Evolutionary conservation across 2,888 invertebrate species (phyloP).

Genomic region (Microctonus aethiopoides): DNA sequence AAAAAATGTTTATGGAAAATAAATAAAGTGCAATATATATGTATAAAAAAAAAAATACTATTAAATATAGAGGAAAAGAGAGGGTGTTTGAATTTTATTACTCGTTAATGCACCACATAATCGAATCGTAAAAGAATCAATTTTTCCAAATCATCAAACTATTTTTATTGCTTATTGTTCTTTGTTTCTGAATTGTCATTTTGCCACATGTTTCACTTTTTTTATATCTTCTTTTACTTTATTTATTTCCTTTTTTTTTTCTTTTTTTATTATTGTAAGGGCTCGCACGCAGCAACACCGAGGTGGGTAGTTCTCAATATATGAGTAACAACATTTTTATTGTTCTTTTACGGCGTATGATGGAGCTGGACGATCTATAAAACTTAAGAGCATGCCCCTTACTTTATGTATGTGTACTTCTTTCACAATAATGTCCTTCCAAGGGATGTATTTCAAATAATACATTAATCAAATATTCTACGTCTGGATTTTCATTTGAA

Average conservation of each 20-base stretch:
- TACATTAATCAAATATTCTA: background rate
- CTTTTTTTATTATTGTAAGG: slow-evolving; percentile 26
- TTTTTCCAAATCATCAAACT: slow-evolving; percentile 47
- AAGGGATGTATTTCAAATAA: slow-evolving; percentile 23
- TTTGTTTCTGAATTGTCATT: slow-evolving; percentile 16
- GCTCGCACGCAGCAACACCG: slow-evolving; percentile 55
- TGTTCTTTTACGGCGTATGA: slow-evolving; percentile 65
- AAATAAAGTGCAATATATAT: background rate
- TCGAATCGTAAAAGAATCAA: slow-evolving; percentile 65
- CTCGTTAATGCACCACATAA: slow-evolving; percentile 2
- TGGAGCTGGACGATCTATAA: slow-evolving; percentile 66
- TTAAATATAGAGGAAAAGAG: no score
- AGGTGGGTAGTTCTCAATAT: slow-evolving; percentile 51
- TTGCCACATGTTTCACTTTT: slow-evolving; percentile 18
- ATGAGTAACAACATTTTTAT: slow-evolving; percentile 64
- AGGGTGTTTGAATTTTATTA: slow-evolving; percentile 7
- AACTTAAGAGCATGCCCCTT: slow-evolving; percentile 52
- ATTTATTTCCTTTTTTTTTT: slow-evolving; percentile 11
- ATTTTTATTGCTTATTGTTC: background rate
- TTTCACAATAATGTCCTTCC: slow-evolving; percentile 42
- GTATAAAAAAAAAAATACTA: background rate
- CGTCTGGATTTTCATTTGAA: slow-evolving; percentile 12
- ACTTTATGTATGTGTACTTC: slow-evolving; percentile 31
- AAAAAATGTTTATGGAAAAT: background rate
- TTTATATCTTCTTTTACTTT: slow-evolving; percentile 10